Evolutionary conservation across 2,888 invertebrate species (phyloP), one percentile per base, ranked within the genome.

Genomic region (Lathronympha strigana): DNA sequence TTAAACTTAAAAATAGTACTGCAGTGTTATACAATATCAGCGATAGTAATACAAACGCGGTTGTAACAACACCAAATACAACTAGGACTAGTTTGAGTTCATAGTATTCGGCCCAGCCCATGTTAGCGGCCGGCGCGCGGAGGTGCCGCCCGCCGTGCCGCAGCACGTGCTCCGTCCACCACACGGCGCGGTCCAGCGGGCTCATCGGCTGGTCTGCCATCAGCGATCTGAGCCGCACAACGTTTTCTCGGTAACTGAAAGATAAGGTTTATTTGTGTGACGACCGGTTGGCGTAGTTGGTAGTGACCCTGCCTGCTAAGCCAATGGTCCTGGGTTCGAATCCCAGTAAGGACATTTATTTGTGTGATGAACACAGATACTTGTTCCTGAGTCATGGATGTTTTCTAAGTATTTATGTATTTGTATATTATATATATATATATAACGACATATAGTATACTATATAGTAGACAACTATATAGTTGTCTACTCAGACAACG

Each of bases 201-300:
- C 68, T 61, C 51, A 71, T 69, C 0, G 76, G 74, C 47, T 73
- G 69, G 19, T 79, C 77, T 0, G 64, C 55, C 70, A 77, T 72
- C 0, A 77, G 4, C 0, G 38, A 38, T 0, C 71, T 66, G 2
- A 79, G 69, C 15, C 63, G 67, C 0, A 63, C 6, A 0, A 78
- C 72, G 36, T 78, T 81, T 6, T 71, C 57, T 1, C 76, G 72
- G 51, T 77, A 80, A 3, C 78, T 79, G 68, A 17, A 19, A 72
- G 70, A 36, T n/a, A n/a, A n/a, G n/a, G n/a, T n/a, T n/a, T n/a
- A n/a, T n/a, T n/a, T n/a, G n/a, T n/a, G n/a, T n/a, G n/a, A n/a
- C n/a, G n/a, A n/a, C n/a, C n/a, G n/a, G n/a, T n/a, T n/a, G n/a
- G n/a, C n/a, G n/a, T n/a, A n/a, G n/a, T n/a, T n/a, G n/a, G n/a